Evolutionary conservation across 2,113 vertebrate genomes (phyloP).

Genomic region (Otocyon megalotis): DNA sequence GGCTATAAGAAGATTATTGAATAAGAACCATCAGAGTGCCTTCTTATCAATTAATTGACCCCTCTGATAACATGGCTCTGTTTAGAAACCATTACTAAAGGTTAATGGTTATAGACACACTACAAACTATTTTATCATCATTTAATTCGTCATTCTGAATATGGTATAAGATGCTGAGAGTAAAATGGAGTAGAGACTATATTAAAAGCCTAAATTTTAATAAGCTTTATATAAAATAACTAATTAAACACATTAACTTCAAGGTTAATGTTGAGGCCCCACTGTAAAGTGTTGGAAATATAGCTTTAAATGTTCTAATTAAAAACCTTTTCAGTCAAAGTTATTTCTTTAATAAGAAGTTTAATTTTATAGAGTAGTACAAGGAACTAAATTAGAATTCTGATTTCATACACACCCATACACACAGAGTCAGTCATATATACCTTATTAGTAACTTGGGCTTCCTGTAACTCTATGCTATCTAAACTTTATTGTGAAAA

Average conservation of each 20-base stretch:
- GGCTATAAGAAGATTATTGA: neutral
- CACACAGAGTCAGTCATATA: neutral
- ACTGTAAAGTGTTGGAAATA: neutral
- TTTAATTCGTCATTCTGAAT: conserved; percentile 40
- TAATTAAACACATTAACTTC: conserved; percentile 56
- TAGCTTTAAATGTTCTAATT: conserved; percentile 59
- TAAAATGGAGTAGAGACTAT: conserved; percentile 40
- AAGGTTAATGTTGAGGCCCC: neutral
- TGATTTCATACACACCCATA: neutral
- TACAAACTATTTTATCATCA: conserved; percentile 13
- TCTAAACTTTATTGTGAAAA: neutral
- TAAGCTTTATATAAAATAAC: conserved; percentile 55
- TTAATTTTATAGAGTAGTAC: conserved; percentile 9
- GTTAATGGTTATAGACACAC: neutral
- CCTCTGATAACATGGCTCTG: neutral
- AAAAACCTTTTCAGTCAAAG: neutral
- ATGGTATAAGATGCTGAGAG: neutral
- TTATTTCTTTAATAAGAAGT: conserved; percentile 43
- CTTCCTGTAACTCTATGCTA: neutral
- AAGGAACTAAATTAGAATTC: neutral
- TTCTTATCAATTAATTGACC: conserved; percentile 39
- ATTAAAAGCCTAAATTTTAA: conserved; percentile 64
- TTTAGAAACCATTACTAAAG: neutral
- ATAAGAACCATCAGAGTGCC: neutral
- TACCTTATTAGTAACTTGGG: neutral